Conservation (phyloP, 2,888 invertebrate species). For the Orthosia gracilis region DNA sequence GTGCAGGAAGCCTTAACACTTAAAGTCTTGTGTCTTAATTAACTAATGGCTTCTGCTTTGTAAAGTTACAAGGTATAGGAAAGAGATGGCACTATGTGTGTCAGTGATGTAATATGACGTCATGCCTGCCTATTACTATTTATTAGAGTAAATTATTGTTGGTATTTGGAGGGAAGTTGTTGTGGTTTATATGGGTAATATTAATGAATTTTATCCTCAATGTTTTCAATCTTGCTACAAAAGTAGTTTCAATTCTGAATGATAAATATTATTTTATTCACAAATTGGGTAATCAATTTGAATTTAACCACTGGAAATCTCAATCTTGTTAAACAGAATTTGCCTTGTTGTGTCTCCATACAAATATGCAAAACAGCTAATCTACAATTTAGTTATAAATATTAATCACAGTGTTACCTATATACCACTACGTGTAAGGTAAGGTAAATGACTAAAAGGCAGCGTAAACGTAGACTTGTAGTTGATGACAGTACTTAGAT, state of each 20-base stretch:
- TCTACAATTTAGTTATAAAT: conserved; percentile 15
- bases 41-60: conserved; percentile 16
- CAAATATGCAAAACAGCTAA: conserved; percentile 26
- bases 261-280: not conserved
- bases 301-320: not conserved
- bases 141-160: conserved; percentile 66
- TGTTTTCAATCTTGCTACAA: not conserved
- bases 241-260: not conserved
- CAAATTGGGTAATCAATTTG: not conserved
- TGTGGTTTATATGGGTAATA: conserved; percentile 47
- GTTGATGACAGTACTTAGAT: conserved; percentile 80
- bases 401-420: conserved; percentile 41
- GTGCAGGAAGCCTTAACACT: conserved; percentile 47
- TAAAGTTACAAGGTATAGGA: conserved; percentile 29
- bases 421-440: conserved; percentile 42
- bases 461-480: conserved; percentile 61
- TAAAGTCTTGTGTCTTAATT: conserved; percentile 21
- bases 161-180: conserved; percentile 43
- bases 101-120: conserved; percentile 28
- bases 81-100: conserved; percentile 34
- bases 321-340: not conserved
- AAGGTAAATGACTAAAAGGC: conserved; percentile 63
- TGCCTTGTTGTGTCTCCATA: conserved; percentile 34
- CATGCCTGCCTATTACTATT: conserved; percentile 64
- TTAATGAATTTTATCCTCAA: conserved; percentile 22